These are phyloP conservation scores for Eilema griseolum DNA, from an alignment of 2,888 invertebrate genomes.

Conservation along the genomic window DNA sequence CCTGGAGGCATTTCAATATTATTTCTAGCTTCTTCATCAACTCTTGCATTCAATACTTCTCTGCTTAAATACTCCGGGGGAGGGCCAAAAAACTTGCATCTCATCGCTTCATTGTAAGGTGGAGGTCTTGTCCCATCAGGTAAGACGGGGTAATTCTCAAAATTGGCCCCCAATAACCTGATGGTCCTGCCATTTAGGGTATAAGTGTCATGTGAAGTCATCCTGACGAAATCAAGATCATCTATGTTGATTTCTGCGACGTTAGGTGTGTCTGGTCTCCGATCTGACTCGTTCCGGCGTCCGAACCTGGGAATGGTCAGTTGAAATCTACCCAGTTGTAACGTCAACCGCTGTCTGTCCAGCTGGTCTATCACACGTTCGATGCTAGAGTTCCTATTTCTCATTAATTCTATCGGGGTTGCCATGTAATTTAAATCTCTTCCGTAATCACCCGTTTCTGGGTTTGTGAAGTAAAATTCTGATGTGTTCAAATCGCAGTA, in stretches of 20 bases:
- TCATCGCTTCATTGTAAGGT: conserved; percentile 76
- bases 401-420: conserved; percentile 65
- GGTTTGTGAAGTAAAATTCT: conserved; percentile 63
- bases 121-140: conserved; percentile 67
- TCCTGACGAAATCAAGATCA: conserved; percentile 71
- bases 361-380: conserved; percentile 68
- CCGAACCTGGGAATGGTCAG: conserved; percentile 71
- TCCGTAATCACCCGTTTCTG: conserved; percentile 58
- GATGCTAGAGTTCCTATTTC: conserved; percentile 59
- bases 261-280: conserved; percentile 77
- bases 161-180: conserved; percentile 74
- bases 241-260: conserved; percentile 74
- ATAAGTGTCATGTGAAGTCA: conserved; percentile 75
- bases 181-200: conserved; percentile 81
- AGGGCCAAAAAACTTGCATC: conserved; percentile 78
- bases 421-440: conserved; percentile 70
- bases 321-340: conserved; percentile 78
- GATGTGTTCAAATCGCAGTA: conserved; percentile 63
- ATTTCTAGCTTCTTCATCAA: conserved; percentile 68
- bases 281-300: conserved; percentile 52
- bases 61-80: conserved; percentile 78
- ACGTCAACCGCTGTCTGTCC: conserved; percentile 64
- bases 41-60: conserved; percentile 63
- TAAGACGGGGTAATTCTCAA: conserved; percentile 71
- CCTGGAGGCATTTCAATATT: conserved; percentile 79